Percentiles rank a stretch among this genome's conserved stretches.
Evolutionary conservation across 2,888 invertebrate genomes (phyloP).

Genomic region (Rhamnusium bicolor): DNA sequence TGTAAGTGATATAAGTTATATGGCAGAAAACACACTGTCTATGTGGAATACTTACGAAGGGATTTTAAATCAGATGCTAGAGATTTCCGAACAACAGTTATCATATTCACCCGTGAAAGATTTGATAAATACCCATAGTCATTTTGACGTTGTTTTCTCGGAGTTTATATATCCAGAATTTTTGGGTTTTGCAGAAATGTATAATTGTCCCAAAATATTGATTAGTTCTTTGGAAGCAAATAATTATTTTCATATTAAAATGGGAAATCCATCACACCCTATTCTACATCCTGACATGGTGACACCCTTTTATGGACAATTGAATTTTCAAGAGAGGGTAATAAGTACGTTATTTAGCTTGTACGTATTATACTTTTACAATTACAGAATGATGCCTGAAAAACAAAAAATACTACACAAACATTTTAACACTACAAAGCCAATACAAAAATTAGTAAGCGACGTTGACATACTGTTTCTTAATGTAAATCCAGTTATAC

Average conservation of each 20-base stretch:
- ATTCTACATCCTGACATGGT: neutral
- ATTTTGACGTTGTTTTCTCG: conserved; percentile 41
- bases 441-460: neutral
- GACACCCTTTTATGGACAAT: neutral
- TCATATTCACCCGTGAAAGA: neutral
- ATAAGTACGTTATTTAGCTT: neutral
- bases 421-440: conserved; percentile 4
- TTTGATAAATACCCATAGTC: neutral
- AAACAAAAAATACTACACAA: neutral
- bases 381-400: neutral
- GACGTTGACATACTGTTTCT: conserved; percentile 28
- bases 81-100: neutral
- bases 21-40: neutral
- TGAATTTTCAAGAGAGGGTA: neutral
- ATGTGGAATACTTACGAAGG: neutral
- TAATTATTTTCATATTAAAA: neutral
- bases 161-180: conserved; percentile 19
- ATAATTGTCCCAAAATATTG: conserved; percentile 36
- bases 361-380: neutral
- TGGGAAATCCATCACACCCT: conserved; percentile 2
- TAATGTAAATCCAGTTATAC: conserved; percentile 22
- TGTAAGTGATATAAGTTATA: conserved; percentile 36
- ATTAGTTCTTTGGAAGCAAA: neutral
- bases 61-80: neutral
- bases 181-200: neutral